Conservation (phyloP, 2,113 vertebrate species). For the Grantiella picta region DNA sequence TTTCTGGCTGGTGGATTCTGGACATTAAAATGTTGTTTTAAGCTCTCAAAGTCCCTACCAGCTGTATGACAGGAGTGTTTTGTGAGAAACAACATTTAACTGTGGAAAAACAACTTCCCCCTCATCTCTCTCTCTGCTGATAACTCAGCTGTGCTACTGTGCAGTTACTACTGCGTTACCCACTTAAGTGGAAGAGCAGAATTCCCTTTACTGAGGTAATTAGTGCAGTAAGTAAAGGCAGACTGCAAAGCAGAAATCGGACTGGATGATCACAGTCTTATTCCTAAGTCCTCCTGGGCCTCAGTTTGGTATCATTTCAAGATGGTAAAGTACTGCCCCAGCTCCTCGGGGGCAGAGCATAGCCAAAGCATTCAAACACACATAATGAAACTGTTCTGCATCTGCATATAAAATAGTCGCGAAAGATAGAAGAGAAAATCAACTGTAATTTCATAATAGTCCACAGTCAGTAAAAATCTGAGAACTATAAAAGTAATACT, state of each 20-base stretch:
- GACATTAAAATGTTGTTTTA: neutral
- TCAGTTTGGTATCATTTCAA: neutral
- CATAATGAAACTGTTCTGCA: neutral
- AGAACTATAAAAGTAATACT: neutral
- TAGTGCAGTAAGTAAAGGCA: neutral
- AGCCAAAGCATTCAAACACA: neutral
- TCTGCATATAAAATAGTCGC: neutral
- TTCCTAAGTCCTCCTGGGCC: neutral
- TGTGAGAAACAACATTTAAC: neutral
- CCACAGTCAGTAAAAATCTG: neutral
- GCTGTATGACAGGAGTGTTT: neutral
- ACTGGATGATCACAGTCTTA: neutral
- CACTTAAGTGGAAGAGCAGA: neutral
- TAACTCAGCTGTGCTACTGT: neutral
- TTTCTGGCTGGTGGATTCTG: neutral
- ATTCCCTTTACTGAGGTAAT: neutral
- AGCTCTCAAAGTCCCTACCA: neutral
- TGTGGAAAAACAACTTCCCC: neutral
- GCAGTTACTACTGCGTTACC: neutral
- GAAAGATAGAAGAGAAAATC: neutral
- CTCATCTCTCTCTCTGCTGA: neutral
- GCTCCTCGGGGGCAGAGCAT: neutral
- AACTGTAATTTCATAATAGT: neutral
- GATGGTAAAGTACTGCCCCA: neutral
- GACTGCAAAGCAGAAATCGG: neutral